A percentile compares a stretch with the other conserved stretches of the same genome.
Evolutionary conservation across 2,888 invertebrate species (phyloP).

Genomic region (Eupeodes luniger): DNA sequence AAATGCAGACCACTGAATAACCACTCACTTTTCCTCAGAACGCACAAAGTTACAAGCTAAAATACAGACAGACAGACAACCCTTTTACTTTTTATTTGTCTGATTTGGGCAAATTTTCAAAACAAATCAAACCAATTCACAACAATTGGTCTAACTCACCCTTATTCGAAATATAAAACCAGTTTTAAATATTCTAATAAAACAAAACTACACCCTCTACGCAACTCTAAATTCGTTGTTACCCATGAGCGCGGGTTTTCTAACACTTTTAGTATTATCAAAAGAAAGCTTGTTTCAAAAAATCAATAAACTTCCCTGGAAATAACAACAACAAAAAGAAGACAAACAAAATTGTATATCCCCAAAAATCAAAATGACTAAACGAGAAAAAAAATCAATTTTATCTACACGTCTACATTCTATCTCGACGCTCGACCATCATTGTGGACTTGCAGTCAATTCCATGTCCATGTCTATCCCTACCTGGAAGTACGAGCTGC

Average conservation of each 20-base stretch:
- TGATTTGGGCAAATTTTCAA: background rate
- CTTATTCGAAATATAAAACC: background rate
- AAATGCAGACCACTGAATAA: too few relatives aligned
- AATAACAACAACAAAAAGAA: background rate
- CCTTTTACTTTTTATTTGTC: background rate
- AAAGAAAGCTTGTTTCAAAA: background rate
- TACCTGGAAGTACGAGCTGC: slow-evolving; percentile 97
- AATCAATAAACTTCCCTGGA: slow-evolving; percentile 31
- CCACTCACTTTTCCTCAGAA: too few relatives aligned
- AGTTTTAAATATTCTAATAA: background rate
- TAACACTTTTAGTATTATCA: slow-evolving; percentile 2
- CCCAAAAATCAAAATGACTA: slow-evolving; percentile 11
- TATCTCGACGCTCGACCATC: background rate
- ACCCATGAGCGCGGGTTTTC: slow-evolving; percentile 14
- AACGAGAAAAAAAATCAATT: slow-evolving; percentile 45
- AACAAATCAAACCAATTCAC: background rate
- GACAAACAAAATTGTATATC: slow-evolving; percentile 16
- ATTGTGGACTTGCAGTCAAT: background rate
- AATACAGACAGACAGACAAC: too few relatives aligned
- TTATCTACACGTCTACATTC: slow-evolving; percentile 29
- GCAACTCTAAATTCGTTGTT: background rate
- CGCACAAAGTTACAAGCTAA: too few relatives aligned
- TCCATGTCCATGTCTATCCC: slow-evolving; percentile 73
- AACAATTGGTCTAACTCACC: background rate
- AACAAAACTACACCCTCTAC: background rate